Evolutionary conservation across 2,113 vertebrate genomes (phyloP).

Genomic region (Australoheros scitulus): DNA sequence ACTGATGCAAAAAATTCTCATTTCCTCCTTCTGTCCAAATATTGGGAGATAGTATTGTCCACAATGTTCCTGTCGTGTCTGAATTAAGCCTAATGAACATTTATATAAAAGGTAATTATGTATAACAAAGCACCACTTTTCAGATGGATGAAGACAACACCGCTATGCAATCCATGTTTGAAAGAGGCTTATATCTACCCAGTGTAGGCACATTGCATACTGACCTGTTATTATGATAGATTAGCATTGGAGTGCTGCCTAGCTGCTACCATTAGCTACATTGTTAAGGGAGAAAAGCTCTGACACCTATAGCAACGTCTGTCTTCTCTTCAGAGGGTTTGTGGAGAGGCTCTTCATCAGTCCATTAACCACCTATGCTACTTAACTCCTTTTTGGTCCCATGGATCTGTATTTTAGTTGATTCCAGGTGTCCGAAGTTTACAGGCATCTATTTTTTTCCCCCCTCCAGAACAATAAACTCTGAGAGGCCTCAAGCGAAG

Average conservation of each 20-base stretch:
- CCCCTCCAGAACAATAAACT: conserved; percentile 79
- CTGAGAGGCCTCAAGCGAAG: conserved; percentile 73
- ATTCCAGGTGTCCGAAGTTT: conserved; percentile 82
- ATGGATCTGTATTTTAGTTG: conserved; percentile 74
- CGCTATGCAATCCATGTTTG: background rate
- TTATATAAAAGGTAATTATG: background rate
- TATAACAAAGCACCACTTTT: background rate
- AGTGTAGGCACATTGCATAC: background rate
- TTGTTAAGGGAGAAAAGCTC: conserved; percentile 52
- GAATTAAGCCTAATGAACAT: background rate
- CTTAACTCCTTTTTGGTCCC: conserved; percentile 71
- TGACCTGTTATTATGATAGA: conserved; percentile 43
- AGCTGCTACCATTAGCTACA: conserved; percentile 49
- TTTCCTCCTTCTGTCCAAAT: conserved; percentile 3
- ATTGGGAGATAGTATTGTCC: background rate
- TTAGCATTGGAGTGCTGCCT: conserved; percentile 39
- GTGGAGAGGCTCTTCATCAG: conserved; percentile 71
- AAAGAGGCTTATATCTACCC: background rate
- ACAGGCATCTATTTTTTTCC: conserved; percentile 73
- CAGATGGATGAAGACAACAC: background rate
- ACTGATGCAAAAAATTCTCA: background rate
- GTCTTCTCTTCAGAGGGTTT: conserved; percentile 38
- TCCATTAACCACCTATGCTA: conserved; percentile 66
- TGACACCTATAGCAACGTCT: conserved; percentile 38
- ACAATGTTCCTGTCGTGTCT: background rate